Percentiles rank a stretch among this genome's conserved stretches.
Conservation (phyloP, 1,140 invertebrate species). For the Palaemon carinicauda region DNA sequence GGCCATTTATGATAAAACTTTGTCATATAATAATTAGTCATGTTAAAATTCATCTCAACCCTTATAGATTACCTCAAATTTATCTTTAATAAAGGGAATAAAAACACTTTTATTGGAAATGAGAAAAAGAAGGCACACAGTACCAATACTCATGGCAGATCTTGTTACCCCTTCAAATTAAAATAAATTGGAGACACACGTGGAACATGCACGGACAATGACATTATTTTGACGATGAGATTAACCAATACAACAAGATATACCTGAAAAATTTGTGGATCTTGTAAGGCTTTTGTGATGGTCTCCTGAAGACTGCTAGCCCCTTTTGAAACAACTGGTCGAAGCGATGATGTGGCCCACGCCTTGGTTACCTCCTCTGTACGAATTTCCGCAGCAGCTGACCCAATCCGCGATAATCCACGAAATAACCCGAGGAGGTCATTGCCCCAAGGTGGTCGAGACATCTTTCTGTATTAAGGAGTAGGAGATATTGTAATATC, state of each 20-base stretch:
- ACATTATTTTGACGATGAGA: neutral
- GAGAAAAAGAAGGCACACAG: too few species aligned
- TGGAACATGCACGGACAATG: neutral
- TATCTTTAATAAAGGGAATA: too few species aligned
- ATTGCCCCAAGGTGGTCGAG: slow-evolving; percentile 24
- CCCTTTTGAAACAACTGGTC: slow-evolving; percentile 3
- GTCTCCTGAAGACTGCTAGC: slow-evolving; percentile 16
- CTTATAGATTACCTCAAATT: too few species aligned
- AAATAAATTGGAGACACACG: neutral
- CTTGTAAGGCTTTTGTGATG: neutral
- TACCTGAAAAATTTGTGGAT: slow-evolving; percentile 27
- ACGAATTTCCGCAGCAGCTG: slow-evolving; percentile 27
- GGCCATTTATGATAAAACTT: too few species aligned
- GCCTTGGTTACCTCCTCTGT: slow-evolving; percentile 33
- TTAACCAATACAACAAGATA: neutral
- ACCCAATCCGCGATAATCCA: slow-evolving; percentile 29
- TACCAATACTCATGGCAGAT: too few species aligned
- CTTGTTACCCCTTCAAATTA: too few species aligned
- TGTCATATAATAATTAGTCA: too few species aligned
- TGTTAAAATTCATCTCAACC: too few species aligned
- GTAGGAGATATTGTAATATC: neutral
- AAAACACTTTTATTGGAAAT: too few species aligned
- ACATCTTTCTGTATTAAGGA: neutral
- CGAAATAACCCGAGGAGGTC: slow-evolving; percentile 34
- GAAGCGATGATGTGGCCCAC: slow-evolving; percentile 42